Percentiles rank a stretch among this genome's conserved stretches.
Evolutionary conservation across 2,113 vertebrate species (phyloP).

Genomic region (Tetraodon nigroviridis): DNA sequence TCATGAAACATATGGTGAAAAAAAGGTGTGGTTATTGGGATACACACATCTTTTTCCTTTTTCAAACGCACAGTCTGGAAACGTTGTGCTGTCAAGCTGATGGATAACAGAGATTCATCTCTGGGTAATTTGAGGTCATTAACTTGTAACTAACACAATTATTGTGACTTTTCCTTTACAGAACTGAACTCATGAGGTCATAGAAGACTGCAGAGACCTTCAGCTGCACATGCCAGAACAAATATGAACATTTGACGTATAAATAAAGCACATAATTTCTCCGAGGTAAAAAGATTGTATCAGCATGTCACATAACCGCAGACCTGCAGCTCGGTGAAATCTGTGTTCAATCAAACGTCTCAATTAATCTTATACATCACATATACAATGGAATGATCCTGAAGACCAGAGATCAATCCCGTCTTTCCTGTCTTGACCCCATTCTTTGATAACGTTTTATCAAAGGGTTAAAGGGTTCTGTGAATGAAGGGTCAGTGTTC

Average conservation of each 20-base stretch:
- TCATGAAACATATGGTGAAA: background rate
- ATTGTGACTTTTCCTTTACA: conserved; percentile 38
- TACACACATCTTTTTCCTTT: conserved; percentile 1
- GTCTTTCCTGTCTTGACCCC: too few species aligned
- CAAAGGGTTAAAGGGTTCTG: too few species aligned
- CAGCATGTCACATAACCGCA: conserved; percentile 46
- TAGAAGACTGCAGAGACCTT: conserved; percentile 9
- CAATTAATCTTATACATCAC: conserved; percentile 16
- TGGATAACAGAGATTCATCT: conserved; percentile 20
- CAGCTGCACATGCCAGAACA: conserved; percentile 31
- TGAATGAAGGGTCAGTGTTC: background rate
- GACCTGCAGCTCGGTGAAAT: conserved; percentile 14
- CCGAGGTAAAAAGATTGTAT: conserved; percentile 33
- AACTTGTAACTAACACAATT: conserved; percentile 33
- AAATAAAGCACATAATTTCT: conserved; percentile 49
- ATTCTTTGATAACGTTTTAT: too few species aligned
- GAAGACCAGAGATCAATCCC: background rate
- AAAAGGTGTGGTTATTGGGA: background rate
- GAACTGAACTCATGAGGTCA: conserved; percentile 26
- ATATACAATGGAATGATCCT: background rate
- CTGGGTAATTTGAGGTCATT: conserved; percentile 17
- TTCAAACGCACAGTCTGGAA: conserved; percentile 4
- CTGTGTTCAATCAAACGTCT: conserved; percentile 17
- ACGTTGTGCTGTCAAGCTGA: conserved; percentile 29
- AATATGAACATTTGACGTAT: conserved; percentile 40